Evolutionary conservation across 2,113 vertebrate genomes (phyloP), one percentile per base, ranked within the genome.

Genomic region (Corythaixoides concolor): DNA sequence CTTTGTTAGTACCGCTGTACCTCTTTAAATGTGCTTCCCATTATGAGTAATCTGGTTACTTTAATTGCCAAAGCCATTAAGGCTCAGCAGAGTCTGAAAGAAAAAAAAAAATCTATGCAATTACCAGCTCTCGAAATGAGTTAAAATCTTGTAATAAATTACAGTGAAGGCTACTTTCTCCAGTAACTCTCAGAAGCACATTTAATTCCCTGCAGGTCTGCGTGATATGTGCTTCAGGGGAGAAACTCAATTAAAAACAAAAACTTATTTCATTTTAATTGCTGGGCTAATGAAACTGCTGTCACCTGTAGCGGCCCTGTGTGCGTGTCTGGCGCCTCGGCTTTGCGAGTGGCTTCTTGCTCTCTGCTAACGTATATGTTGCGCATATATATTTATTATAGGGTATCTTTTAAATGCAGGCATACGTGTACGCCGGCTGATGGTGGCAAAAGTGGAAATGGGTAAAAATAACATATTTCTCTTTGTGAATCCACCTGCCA

Each of bases 21-120:
- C 53, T 52, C 47, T 70, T 53, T 78, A 60, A 95, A 81, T 75
- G 69, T 30, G 60, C 60, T 89, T 73, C 64, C 64, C 69, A 60
- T 96, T 92, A 78, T 4, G 4, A 12, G 15, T 95, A 92, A 94
- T 91, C 66, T 53, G 30, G 33, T 97, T 96, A 95, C 11, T 12
- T 64, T 81, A 89, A 95, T 94, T 95, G 94, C 77, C 73, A 81
- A 78, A 75, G 77, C 87, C 94, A 95, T 96, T 87, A 89, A 58
- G 64, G 64, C 37, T 76, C 83, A 87, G 28, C 79, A 66, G 59
- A 73, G 83, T 28, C 80, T 89, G 47, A 84, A 89, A 91, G 43
- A 18, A 49, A 64, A 59, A 66, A 93, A 47, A 32, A 82, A 75
- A 76, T 69, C 41, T 30, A 43, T 91, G 84, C 93, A 96, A 96